Percentiles rank a stretch among this genome's conserved stretches.
Conservation (phyloP, 2,113 vertebrate genomes). For the Dolichallabes microphthalmus region DNA sequence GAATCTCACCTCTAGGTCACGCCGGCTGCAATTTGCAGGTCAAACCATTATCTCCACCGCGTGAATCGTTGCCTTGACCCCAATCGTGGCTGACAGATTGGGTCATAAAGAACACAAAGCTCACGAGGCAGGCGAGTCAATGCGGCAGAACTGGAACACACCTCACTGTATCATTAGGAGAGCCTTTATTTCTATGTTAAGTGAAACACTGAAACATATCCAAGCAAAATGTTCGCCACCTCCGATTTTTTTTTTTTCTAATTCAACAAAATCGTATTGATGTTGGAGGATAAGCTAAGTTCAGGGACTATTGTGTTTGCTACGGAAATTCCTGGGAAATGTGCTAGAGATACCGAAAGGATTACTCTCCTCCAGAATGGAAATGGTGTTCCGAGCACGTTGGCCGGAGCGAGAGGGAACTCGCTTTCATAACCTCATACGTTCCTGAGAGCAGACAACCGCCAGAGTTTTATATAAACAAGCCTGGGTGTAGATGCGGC, state of each 20-base stretch:
- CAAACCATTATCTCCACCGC: neutral
- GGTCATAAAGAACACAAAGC: neutral
- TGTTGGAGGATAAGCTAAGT: neutral
- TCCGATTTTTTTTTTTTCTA: neutral
- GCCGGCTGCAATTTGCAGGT: neutral
- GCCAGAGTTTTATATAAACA: constrained; percentile 19
- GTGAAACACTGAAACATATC: neutral
- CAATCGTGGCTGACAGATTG: neutral
- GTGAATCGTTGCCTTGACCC: neutral
- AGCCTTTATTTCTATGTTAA: constrained; percentile 3
- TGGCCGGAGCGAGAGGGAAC: neutral
- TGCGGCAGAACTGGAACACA: constrained; percentile 3
- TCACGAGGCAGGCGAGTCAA: neutral
- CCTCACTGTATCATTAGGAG: neutral
- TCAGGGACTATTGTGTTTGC: neutral
- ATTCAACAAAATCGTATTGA: neutral
- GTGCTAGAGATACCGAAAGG: constrained; percentile 40
- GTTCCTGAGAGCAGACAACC: constrained; percentile 26
- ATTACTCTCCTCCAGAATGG: constrained; percentile 44
- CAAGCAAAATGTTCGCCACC: neutral
- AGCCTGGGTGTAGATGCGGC: neutral
- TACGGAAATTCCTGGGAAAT: constrained; percentile 51
- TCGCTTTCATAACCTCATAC: constrained; percentile 23
- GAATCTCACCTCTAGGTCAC: neutral
- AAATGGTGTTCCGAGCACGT: constrained; percentile 32